Base-by-base conservation (phyloP, 1,140 invertebrate genomes). In the Asobara japonica region DNA sequence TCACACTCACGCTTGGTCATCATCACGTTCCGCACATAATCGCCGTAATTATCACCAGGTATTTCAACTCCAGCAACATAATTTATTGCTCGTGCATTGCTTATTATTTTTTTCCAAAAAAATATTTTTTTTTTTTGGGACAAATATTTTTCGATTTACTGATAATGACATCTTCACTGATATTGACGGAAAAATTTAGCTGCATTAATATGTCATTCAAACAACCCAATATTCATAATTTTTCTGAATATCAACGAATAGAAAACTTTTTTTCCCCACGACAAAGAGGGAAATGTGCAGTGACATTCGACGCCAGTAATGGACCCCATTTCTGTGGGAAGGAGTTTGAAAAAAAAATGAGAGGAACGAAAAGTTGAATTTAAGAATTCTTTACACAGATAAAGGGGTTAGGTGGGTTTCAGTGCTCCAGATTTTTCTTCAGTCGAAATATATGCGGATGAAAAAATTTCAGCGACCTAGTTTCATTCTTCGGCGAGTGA, bases 401-500 rank as follows among this genome's bases (percentile, higher is more conserved):
- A 20, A 51, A n/a, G 45, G 11, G 20, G 45, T 18, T 16, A 20
- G 20, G 20, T 51, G 45, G 45, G 20, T 51, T 51, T 51, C 45
- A 16, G 7, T 51, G 45, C 45, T 51, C 45, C 45, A 51, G 45
- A 51, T 51, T 51, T 51, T 51, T 16, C 11, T 51, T 51, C n/a
- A n/a, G 45, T 51, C 6, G 16, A 51, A 51, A 51, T 51, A 51
- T 51, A 51, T 2, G 6, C 45, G 4, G 25, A 27, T 10, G 56
- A 60, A 60, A 60, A 60, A 27, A 25, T 60, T 60, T n/a, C 7
- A 60, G 25, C 56, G 25, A 13, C 56, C 56, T 25, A 60, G 22
- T 60, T 60, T 60, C n/a, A 60, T 60, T 60, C 25, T 27, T 60
- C n/a, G n/a, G n/a, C n/a, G 10, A 60, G 56, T 60, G 25, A 27